Conservation (phyloP, 2,888 invertebrate genomes). For the Branchipolynoe longqiensis region DNA sequence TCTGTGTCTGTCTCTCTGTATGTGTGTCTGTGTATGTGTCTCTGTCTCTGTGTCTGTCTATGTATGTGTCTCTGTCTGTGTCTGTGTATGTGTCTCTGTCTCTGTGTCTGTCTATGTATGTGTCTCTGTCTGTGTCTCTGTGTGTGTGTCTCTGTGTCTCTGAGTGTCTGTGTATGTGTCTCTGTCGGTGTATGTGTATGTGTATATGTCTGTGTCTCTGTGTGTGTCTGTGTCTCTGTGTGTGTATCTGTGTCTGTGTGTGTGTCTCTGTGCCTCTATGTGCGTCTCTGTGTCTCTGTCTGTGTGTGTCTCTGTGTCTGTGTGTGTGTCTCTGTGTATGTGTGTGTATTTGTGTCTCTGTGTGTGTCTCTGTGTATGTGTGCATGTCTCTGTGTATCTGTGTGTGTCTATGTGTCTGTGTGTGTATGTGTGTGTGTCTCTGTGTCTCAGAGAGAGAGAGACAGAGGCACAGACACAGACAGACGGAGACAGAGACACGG, state of each 20-base stretch:
- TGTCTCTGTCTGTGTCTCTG: no score
- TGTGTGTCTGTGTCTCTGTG: neutral
- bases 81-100: neutral
- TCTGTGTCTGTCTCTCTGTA: neutral
- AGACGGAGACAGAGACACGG: no score
- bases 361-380: neutral
- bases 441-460: neutral
- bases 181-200: neutral
- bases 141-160: no score
- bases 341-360: neutral
- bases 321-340: neutral
- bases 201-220: neutral
- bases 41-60: neutral
- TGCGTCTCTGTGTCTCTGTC: neutral
- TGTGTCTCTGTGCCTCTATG: slow-evolving; percentile 7
- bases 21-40: neutral
- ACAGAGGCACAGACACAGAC: no score
- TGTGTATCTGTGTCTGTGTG: neutral
- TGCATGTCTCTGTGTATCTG: neutral
- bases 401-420: neutral
- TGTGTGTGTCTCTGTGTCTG: slow-evolving; percentile 8
- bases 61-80: neutral
- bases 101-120: neutral
- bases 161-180: neutral
- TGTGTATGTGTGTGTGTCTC: neutral